Evolutionary conservation across 2,888 invertebrate species (phyloP), one percentile per base, ranked within the genome.

Genomic region (Spialia ferax): DNA sequence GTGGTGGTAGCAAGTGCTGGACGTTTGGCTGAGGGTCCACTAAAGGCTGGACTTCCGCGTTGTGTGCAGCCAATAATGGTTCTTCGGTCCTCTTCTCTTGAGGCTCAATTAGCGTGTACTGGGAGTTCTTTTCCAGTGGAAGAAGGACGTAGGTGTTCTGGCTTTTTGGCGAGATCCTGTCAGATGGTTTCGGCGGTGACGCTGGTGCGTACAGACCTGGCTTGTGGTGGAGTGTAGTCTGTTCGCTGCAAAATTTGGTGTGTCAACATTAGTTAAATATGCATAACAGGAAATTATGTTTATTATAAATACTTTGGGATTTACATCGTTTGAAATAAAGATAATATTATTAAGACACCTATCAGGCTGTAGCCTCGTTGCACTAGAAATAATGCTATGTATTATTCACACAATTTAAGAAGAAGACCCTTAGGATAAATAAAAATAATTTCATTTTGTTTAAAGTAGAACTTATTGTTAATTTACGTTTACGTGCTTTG

Each of bases 181-280:
- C 88, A 45, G 78, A 77, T 0, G 89, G 85, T 63, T 86, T 91
- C 0, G 93, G 94, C 0, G 95, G 95, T 0, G 82, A 77, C 10
- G 80, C 78, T 0, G 95, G 95, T 0, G 95, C 94, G 80, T 89
- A 95, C 2, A 95, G 79, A 0, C 94, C 95, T 0, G 95, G 95
- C 45, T 82, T 87, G 78, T 95, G 94, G 77, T 83, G 84, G 0
- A 83, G 87, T 0, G 94, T 94, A 0, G 94, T 93, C 57, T 77
- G 57, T 5, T 88, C 88, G 63, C 91, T 91, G 88, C 11, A 86
- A 87, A 61, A 23, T 50, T 50, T 22, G 22, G 13, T 13, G 1
- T n/a, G n/a, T n/a, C n/a, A n/a, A n/a, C n/a, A n/a, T n/a, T n/a
- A 45, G 2, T 1, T 45, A 10, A 18, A 10, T 7, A 26, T 4